Percentiles rank a stretch among this genome's conserved stretches.
Conservation (phyloP, 1,140 invertebrate species). For the Anadara kagoshimensis region DNA sequence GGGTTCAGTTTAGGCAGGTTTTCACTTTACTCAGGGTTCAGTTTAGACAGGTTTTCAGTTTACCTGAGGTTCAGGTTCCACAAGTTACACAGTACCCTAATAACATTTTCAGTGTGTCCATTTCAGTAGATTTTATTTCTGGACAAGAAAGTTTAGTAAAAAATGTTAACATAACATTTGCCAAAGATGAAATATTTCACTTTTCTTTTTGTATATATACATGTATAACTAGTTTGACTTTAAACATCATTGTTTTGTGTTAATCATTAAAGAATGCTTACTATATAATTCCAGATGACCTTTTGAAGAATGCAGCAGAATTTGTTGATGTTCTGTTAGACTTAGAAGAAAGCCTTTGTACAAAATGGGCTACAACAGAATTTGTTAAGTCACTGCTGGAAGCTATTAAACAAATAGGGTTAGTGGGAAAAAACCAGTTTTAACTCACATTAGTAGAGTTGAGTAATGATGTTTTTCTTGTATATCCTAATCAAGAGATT, state of each 20-base stretch:
- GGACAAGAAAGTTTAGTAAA: too few relatives aligned
- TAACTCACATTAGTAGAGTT: too few relatives aligned
- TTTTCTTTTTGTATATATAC: not conserved
- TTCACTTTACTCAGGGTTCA: not conserved
- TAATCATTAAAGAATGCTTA: not conserved
- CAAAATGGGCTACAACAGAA: constrained; percentile 49
- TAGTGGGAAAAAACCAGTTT: not conserved
- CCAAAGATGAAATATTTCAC: not conserved
- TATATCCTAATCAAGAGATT: too few relatives aligned
- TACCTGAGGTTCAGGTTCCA: too few relatives aligned
- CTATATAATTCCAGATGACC: constrained; percentile 54
- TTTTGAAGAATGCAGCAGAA: constrained; percentile 63
- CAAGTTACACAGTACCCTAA: too few relatives aligned
- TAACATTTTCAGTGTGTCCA: too few relatives aligned
- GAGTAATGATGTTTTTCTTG: too few relatives aligned
- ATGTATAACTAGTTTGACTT: not conserved
- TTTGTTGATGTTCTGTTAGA: constrained; percentile 62
- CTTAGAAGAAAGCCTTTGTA: constrained; percentile 58
- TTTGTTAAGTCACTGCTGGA: constrained; percentile 56
- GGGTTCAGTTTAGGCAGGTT: not conserved
- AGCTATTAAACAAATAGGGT: constrained; percentile 64
- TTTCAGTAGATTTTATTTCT: too few relatives aligned
- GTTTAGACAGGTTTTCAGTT: not conserved
- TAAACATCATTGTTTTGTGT: not conserved
- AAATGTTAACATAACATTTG: too few relatives aligned